Percentiles rank a stretch among this genome's conserved stretches.
These are phyloP conservation scores for Protobothrops flavoviridis DNA, from an alignment of 2,113 vertebrate genomes.

Conservation along the genomic window DNA sequence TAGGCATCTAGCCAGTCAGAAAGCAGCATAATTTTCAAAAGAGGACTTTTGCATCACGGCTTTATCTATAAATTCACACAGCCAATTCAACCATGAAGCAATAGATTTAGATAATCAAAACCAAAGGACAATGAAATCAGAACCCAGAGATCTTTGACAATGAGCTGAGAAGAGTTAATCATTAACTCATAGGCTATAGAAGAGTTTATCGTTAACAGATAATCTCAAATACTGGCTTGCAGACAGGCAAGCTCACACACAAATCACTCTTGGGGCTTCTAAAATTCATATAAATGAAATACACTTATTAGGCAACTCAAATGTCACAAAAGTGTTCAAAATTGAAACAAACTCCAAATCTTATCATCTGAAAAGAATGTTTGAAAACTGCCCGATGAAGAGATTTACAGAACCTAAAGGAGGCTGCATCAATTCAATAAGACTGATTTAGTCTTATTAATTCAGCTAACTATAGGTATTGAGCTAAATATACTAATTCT, in stretches of 20 bases:
- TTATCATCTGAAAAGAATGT: not conserved
- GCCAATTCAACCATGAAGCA: not conserved
- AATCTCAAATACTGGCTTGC: not conserved
- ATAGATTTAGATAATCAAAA: not conserved
- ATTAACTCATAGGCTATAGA: slow-evolving; percentile 16
- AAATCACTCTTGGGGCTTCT: not conserved
- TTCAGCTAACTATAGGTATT: not conserved
- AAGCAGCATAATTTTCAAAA: slow-evolving; percentile 21
- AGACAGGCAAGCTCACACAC: not conserved
- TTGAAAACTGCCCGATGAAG: not conserved
- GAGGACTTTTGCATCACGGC: not conserved
- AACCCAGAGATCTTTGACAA: slow-evolving; percentile 20
- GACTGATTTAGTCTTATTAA: not conserved
- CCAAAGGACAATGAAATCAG: slow-evolving; percentile 13
- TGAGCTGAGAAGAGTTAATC: not conserved
- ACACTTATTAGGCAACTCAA: not conserved
- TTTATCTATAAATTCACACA: not conserved
- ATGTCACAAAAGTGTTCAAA: not conserved
- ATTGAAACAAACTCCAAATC: not conserved
- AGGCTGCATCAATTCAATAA: not conserved
- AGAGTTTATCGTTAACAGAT: not conserved
- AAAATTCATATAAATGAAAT: not conserved
- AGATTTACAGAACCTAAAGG: not conserved
- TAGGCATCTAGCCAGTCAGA: slow-evolving; percentile 16
- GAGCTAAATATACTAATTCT: slow-evolving; percentile 19